Evolutionary conservation across 2,113 vertebrate genomes (phyloP), one percentile per base, ranked within the genome.

Genomic region (Myxocyprinus asiaticus): DNA sequence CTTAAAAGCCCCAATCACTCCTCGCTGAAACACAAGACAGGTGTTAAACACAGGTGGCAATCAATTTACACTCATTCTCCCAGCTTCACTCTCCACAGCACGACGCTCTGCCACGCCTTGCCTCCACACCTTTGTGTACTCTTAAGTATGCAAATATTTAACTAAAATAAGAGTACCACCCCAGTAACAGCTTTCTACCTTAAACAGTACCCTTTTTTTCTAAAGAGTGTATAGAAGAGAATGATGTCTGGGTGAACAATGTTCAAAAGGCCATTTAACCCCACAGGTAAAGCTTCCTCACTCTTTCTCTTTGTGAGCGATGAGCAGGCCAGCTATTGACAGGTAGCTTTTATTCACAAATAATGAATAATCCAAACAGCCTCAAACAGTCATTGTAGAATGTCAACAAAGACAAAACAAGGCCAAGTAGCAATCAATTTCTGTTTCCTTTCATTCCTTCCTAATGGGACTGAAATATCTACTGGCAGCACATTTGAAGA

Each of bases 351-450:
- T 69, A 86, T 72, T 72, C 73, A 85, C 72, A 75, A 47, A 70
- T 9, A 22, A 56, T 47, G 68, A 72, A 79, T 65, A 47, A 56
- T 75, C 62, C 62, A 11, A 17, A 15, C 4, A 45, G 10, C 22
- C 47, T 7, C 9, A 64, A 76, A 53, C 61, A 42, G 33, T 44
- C 22, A 22, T 17, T 17, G n/a, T 6, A 56, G 68, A 58, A 47
- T 58, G 6, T 42, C 71, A 78, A 50, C 64, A n/a, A 85, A 56
- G 43, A 47, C 62, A 82, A 82, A 80, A 81, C 22, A 80, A 82
- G 84, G 79, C 85, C 89, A 88, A 89, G 89, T 90, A 85, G 84
- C 86, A 88, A 90, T 90, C 89, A 88, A 88, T 86, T 76, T 78
- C 83, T 80, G 69, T 83, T 86, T 85, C 82, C 89, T 88, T 83